Evolutionary conservation across 1,140 invertebrate species (phyloP), one percentile per base, ranked within the genome.

Genomic region (Aphaenogaster rudis): DNA sequence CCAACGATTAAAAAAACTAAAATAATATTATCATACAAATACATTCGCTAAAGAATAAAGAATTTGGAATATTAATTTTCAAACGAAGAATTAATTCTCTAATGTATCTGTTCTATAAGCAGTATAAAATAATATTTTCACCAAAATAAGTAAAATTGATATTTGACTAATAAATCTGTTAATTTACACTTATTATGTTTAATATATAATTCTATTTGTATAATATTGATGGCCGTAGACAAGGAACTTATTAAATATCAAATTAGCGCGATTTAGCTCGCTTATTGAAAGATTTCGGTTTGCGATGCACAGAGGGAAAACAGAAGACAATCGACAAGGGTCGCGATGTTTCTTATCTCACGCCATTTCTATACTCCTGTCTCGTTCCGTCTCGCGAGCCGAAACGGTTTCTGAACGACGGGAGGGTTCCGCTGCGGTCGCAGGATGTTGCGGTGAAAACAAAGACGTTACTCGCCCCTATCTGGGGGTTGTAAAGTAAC

Each of bases 401-500:
- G 67, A 59, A 64, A 66, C 74, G 80, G 82, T 78, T 66, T 33
- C 42, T 28, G 86, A 89, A 81, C 66, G 86, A 86, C 2, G 67
- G 86, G 78, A 86, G 88, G 91, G 86, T 88, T 76, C 61, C 82
- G 71, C 88, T 86, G 67, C 67, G 85, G 50, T 74, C 69, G 89
- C 82, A 88, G 81, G 90, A 92, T 88, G 91, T 89, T 93, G 94
- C 91, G 93, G 93, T 93, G 94, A 95, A 95, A 95, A 95, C 95
- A 95, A 95, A 95, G 95, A 95, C 94, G 93, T 95, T 94, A 94
- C 90, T 92, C 63, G 88, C 85, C 91, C 88, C 89, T 95, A 94
- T 95, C 94, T 93, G 81, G 80, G 88, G 93, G 95, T 95, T 94
- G 94, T 95, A 95, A 95, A 95, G 95, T 95, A 95, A 95, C 92